Base-by-base conservation (phyloP, 2,888 invertebrate genomes). In the Lumbricus terrestris region DNA sequence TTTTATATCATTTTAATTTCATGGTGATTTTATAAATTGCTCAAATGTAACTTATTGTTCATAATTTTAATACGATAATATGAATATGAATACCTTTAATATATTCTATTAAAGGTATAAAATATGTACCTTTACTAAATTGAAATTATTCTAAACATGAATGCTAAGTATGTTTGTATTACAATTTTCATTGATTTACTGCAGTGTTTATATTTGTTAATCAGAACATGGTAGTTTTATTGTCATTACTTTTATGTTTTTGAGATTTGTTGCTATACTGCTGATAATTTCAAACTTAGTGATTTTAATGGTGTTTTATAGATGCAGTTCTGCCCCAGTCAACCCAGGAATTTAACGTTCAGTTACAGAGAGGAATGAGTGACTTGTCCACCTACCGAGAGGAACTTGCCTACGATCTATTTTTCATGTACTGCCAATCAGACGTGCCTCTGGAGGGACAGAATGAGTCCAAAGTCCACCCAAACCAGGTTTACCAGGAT, bases 261-360 rank as follows among this genome's bases (percentile, higher is more conserved):
- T n/a, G 4, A n/a, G n/a, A 13, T 11, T 8, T 69, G 13, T 69
- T 69, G n/a, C 5, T 69, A n/a, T 69, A 8, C 69, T 69, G 29
- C n/a, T 69, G n/a, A n/a, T 29, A n/a, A 29, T 69, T 29, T 69
- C n/a, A n/a, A 69, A 69, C n/a, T 69, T 13, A 69, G n/a, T 29
- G 69, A n/a, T 8, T n/a, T n/a, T 69, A 8, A n/a, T n/a, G 29
- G 69, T 88, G 33, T 42, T 4, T 88, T 54, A 13, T 89, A 94
- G 94, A 93, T 89, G 89, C 92, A 11, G 93, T 94, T 93, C 94
- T 94, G 2, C 94, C 94, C 29, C 93, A 93, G 90, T 93, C 93
- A 88, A 93, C 92, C 91, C 92, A 91, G 37, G 94, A 94, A 92
- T 94, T 93, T 93, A 94, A 94, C 90, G 92, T 94, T 90, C 94